These are phyloP conservation scores for Tragelaphus oryx DNA, from an alignment of 2,797 vertebrate species.

Conservation along the genomic window DNA sequence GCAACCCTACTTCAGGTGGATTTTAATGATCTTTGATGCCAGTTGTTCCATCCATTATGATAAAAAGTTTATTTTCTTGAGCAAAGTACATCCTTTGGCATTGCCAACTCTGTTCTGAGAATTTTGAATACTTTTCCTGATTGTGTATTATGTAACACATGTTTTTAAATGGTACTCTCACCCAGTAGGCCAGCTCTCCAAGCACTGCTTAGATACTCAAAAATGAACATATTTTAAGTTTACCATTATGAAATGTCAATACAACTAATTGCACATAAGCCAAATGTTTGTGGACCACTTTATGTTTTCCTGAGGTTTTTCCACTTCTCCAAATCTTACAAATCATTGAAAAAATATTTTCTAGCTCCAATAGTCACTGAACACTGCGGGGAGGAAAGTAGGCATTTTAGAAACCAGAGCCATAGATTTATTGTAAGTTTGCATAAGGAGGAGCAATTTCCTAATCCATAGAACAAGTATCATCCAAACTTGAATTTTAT, in stretches of 20 bases:
- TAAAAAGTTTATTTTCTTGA: slow-evolving; percentile 44
- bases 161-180: slow-evolving; percentile 9
- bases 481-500: slow-evolving; percentile 25
- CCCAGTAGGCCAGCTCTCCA: slow-evolving; percentile 52
- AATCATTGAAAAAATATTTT: not conserved
- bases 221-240: slow-evolving; percentile 62
- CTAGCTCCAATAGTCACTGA: not conserved
- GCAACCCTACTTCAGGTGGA: slow-evolving; percentile 44
- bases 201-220: slow-evolving; percentile 28
- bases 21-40: slow-evolving; percentile 12
- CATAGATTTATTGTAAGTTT: slow-evolving; percentile 6
- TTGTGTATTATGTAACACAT: not conserved
- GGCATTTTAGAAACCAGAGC: not conserved
- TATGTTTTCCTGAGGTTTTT: not conserved
- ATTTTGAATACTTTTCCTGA: slow-evolving; percentile 8
- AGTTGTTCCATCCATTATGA: slow-evolving; percentile 39
- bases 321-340: not conserved
- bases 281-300: not conserved
- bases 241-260: slow-evolving; percentile 41
- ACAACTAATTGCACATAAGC: not conserved
- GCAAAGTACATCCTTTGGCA: not conserved
- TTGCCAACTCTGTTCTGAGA: not conserved
- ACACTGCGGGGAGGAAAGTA: not conserved
- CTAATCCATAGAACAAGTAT: not conserved
- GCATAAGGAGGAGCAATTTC: not conserved